These are phyloP conservation scores for Lampris megalopsis DNA, from an alignment of 2,113 vertebrate genomes.

Conservation along the genomic window DNA sequence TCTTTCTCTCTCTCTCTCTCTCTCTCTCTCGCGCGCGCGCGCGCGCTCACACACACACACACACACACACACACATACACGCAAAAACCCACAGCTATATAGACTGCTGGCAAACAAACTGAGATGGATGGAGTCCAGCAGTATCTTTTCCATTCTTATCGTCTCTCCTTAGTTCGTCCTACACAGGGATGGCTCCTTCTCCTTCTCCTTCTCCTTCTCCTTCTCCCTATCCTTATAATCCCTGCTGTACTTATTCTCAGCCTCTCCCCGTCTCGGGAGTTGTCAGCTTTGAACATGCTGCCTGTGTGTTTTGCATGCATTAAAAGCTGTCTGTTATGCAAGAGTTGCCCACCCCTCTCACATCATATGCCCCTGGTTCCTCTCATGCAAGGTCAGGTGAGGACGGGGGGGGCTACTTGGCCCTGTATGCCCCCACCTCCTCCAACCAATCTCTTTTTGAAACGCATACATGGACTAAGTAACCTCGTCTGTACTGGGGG, in stretches of 20 bases:
- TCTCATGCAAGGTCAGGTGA: conserved; percentile 76
- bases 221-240: neutral
- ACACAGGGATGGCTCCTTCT: neutral
- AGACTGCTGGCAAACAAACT: conserved; percentile 40
- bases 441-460: conserved; percentile 10
- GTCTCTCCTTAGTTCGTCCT: conserved; percentile 8
- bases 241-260: neutral
- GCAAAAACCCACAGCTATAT: too few relatives aligned
- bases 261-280: conserved; percentile 16
- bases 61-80: too few relatives aligned
- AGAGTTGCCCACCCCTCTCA: conserved; percentile 50
- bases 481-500: conserved; percentile 22
- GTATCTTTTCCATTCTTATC: conserved; percentile 15
- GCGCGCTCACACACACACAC: too few relatives aligned
- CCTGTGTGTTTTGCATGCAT: conserved; percentile 61
- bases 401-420: conserved; percentile 48
- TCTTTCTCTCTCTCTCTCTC: neutral
- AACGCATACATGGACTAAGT: conserved; percentile 32
- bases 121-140: conserved; percentile 43
- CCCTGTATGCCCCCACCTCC: conserved; percentile 6
- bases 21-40: too few relatives aligned
- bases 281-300: conserved; percentile 11
- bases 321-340: conserved; percentile 70
- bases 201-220: conserved; percentile 11
- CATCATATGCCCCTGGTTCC: conserved; percentile 63